Evolutionary conservation across 2,797 vertebrate species (phyloP), one percentile per base, ranked within the genome.

Genomic region (Periophthalmus magnuspinnatus): DNA sequence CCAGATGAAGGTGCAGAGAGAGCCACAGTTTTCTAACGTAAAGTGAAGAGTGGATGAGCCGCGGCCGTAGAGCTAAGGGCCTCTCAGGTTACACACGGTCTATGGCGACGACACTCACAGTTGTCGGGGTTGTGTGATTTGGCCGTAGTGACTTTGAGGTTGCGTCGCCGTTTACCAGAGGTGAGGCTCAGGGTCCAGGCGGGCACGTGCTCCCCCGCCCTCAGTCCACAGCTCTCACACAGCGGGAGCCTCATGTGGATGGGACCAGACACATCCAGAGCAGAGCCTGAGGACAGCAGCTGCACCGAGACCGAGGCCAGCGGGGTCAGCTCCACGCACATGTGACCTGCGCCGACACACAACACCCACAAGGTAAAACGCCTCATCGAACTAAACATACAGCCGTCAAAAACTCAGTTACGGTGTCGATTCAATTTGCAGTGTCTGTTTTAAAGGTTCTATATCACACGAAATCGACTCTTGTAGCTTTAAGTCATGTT

Each of bases 121-220:
- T 28, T 3, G 28, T 1, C 28, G 28, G 11, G 17, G 47, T 19
- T 50, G 47, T 19, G 7, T 58, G 96, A 96, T 95, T 7, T 0
- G 10, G 38, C 11, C 11, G 36, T 10, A 38, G 88, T 92, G 75
- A n/a, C n/a, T n/a, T 92, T 94, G 79, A 82, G 92, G 82, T 96
- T 94, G 2, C 28, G 21, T 10, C 2, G 17, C 8, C 10, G 28
- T 34, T 17, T 61, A 97, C 96, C 96, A 6, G 88, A 92, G 75
- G 92, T 94, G 79, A 82, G 93, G 82, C 96, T 94, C 1, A 97
- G 95, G 16, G 93, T 93, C 96, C 96, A 97, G 0, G 94, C 96
- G 8, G 95, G 95, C 62, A 97, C 78, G 6, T 89, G 85, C n/a
- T 91, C 90, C 22, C 93, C 93, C 5, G 83, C 59, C 72, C 83